Conservation (phyloP, 2,113 vertebrate species). For the Machaerirhynchus nigripectus region DNA sequence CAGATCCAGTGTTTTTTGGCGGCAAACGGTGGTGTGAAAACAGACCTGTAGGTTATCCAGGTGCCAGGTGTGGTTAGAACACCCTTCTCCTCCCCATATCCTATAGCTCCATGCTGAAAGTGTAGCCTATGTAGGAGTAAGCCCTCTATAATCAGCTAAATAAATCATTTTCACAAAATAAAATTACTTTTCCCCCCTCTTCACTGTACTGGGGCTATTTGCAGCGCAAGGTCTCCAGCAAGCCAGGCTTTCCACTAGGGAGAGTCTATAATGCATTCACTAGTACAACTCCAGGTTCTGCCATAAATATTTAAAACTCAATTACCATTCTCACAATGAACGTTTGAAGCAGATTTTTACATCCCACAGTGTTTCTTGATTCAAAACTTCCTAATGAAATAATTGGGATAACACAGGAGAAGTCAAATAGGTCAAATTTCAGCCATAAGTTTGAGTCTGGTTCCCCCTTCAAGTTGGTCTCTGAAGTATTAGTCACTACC, state of each 20-base stretch:
- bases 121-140: background rate
- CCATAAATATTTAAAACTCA: constrained; percentile 34
- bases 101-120: background rate
- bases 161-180: background rate
- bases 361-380: background rate
- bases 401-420: background rate
- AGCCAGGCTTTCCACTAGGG: background rate
- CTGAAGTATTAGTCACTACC: background rate
- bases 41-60: background rate
- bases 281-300: background rate
- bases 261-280: background rate
- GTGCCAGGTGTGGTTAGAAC: background rate
- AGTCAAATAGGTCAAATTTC: background rate
- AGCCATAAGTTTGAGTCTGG: background rate
- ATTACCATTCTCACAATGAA: background rate
- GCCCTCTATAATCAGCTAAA: background rate
- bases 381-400: background rate
- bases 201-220: background rate
- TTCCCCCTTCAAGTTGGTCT: background rate
- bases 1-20: background rate
- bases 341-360: background rate
- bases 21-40: background rate
- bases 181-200: background rate
- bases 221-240: background rate
- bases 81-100: background rate